These are phyloP conservation scores for Tetramorium alpestre DNA, from an alignment of 1,140 invertebrate genomes.

Conservation along the genomic window DNA sequence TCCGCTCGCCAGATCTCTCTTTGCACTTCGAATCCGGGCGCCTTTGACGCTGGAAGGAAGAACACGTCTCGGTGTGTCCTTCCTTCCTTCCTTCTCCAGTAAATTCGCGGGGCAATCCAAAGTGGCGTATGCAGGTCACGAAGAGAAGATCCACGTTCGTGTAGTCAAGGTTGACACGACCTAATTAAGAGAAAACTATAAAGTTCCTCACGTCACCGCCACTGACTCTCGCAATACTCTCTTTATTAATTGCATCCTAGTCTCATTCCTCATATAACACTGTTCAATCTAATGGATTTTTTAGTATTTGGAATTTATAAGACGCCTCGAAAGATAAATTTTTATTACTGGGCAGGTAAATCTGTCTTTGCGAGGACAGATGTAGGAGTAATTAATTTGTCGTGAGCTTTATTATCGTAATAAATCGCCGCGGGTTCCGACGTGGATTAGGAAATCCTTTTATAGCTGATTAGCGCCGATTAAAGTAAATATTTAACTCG, in stretches of 20 bases:
- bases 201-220: conserved; percentile 44
- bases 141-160: conserved; percentile 54
- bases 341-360: background rate
- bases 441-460: conserved; percentile 70
- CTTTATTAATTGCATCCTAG: conserved; percentile 32
- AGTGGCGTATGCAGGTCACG: conserved; percentile 67
- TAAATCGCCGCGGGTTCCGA: conserved; percentile 66
- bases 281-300: background rate
- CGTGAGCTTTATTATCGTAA: conserved; percentile 61
- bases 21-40: conserved; percentile 32
- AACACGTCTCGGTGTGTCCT: conserved; percentile 23
- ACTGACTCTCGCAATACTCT: background rate
- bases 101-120: conserved; percentile 63
- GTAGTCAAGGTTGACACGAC: conserved; percentile 40
- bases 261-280: background rate
- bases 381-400: conserved; percentile 47
- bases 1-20: conserved; percentile 17
- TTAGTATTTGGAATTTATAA: background rate
- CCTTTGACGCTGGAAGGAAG: conserved; percentile 44
- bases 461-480: conserved; percentile 74
- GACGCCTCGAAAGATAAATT: background rate
- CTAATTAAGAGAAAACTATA: conserved; percentile 70
- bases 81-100: conserved; percentile 10
- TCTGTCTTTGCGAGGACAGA: conserved; percentile 15
- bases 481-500: conserved; percentile 74